Evolutionary conservation across 1,140 invertebrate genomes (phyloP).

Genomic region (Eriosoma lanigerum): DNA sequence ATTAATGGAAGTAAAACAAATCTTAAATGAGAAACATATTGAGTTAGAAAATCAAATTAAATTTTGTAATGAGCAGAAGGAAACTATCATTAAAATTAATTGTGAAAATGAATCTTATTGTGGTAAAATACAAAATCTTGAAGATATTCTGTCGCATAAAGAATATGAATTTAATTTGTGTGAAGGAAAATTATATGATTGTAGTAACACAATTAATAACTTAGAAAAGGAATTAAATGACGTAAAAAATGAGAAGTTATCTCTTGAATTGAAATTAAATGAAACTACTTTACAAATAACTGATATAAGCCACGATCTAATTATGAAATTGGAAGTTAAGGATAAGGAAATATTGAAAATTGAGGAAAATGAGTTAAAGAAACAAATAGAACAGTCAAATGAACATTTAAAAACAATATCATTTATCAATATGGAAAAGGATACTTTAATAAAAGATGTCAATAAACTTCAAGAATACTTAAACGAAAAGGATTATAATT

Average conservation of each 20-base stretch:
- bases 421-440: neutral
- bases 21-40: slow-evolving; percentile 6
- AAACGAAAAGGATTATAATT: neutral
- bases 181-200: slow-evolving; percentile 37
- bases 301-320: neutral
- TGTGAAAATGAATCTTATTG: neutral
- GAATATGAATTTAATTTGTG: slow-evolving; percentile 42
- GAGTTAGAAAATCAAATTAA: slow-evolving; percentile 35
- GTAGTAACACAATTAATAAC: slow-evolving; percentile 12
- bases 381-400: slow-evolving; percentile 9
- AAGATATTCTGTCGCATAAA: slow-evolving; percentile 19
- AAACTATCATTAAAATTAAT: slow-evolving; percentile 5
- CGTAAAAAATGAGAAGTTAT: slow-evolving; percentile 23
- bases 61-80: neutral
- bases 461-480: neutral
- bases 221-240: slow-evolving; percentile 14
- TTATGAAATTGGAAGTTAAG: neutral
- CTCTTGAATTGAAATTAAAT: neutral
- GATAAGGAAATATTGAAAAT: neutral
- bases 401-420: slow-evolving; percentile 17
- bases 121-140: slow-evolving; percentile 12
- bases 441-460: neutral
- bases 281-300: neutral
- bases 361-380: neutral
- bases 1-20: neutral